Evolutionary conservation across 2,113 vertebrate species (phyloP), one percentile per base, ranked within the genome.

Genomic region (Indri indri): DNA sequence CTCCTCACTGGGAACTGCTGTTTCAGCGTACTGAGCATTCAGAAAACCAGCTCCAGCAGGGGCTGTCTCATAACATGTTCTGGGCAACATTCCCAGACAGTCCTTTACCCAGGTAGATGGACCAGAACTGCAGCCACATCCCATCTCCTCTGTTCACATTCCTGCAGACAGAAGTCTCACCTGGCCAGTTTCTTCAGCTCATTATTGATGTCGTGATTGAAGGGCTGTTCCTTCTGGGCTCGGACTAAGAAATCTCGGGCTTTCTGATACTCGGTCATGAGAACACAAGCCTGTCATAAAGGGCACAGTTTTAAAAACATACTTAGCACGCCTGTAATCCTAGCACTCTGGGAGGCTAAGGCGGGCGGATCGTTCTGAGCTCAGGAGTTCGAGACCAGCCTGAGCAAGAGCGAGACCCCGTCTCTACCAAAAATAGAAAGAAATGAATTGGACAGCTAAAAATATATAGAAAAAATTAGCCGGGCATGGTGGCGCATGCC

Each of bases 191-290:
- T 99, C 91, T 97, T 99, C 97, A 99, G 98, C 42, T 99, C 99
- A 0, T 98, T 99, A 98, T 99, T 99, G 96, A 99, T 99, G 92
- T 99, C 99, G 0, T 82, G 96, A 96, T 99, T 99, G 61, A 99
- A 99, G 0, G 99, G 99, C 86, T 99, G 99, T 47, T 98, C 97
- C 9, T 89, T 97, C 85, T 99, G 99, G 97, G 99, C 99, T 91
- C 96, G 97, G 6, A 98, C 74, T 50, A 99, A 99, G 96, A 99
- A 99, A 54, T 98, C 98, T n/a, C 97, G 98, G 25, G 99, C 99
- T 80, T 98, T 99, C 80, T 99, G 92, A 1, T 99, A 99, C 18
- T 99, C 99, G 0, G 93, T 96, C 98, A 99, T 98, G 91, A 98
- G 98, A 91, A 99, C 95, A 96, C 99, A 99, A 14, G 99, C 99